Evolutionary conservation across 2,888 invertebrate species (phyloP).

Genomic region (Aphidius colemani): DNA sequence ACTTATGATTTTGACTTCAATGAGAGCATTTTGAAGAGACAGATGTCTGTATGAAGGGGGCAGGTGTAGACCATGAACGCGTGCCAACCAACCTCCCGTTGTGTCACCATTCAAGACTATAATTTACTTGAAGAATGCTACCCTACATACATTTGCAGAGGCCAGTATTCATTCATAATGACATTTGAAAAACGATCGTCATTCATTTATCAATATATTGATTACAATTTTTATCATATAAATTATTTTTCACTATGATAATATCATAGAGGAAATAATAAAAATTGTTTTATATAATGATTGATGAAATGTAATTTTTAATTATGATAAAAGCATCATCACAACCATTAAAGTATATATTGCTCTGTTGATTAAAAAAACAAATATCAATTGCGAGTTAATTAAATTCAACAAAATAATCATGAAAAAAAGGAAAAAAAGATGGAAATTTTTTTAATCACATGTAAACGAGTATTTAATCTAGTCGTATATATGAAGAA

Average conservation of each 20-base stretch:
- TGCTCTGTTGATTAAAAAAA: no score
- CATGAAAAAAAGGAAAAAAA: background rate
- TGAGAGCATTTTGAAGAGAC: constrained; percentile 40
- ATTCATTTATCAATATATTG: background rate
- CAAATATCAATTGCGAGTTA: background rate
- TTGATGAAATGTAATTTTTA: no score
- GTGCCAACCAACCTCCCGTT: constrained; percentile 59
- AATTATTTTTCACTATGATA: background rate
- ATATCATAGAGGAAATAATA: background rate
- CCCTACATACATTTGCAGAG: constrained; percentile 30
- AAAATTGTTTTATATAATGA: background rate
- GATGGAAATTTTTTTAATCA: constrained; percentile 41
- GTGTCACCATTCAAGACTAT: constrained; percentile 59
- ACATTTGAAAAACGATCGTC: constrained; percentile 28
- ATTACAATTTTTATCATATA: background rate
- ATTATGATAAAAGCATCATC: no score
- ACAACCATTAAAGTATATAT: no score
- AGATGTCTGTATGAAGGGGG: constrained; percentile 55
- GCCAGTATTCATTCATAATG: constrained; percentile 48
- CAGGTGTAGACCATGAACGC: constrained; percentile 57
- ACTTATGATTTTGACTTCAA: constrained; percentile 32
- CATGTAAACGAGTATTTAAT: constrained; percentile 52
- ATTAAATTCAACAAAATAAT: background rate
- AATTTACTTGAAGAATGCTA: constrained; percentile 61
- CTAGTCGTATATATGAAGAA: constrained; percentile 29